phyloP scores from a whole-genome alignment of 1,140 invertebrate genomes.

The Lordiphosa stackelbergi region DNA sequence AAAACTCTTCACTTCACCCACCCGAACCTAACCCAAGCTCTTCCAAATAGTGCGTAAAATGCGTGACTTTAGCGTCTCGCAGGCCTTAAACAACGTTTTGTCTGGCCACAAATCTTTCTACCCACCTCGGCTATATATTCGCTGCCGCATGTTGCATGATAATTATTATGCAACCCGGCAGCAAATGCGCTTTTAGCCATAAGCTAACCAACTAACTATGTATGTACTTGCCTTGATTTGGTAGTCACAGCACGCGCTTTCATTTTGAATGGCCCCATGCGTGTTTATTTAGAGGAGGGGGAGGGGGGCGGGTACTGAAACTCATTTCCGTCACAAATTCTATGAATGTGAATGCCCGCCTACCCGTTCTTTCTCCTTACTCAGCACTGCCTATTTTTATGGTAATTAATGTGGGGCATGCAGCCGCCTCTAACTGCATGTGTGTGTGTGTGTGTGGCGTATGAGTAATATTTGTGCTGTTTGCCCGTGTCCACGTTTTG shows the following conservation, averaged over 20 bases:
- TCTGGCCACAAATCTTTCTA: conserved; percentile 54
- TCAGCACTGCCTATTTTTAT: conserved; percentile 55
- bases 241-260: conserved; percentile 45
- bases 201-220: neutral
- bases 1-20: conserved; percentile 13
- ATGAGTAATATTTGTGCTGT: conserved; percentile 53
- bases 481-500: conserved; percentile 12
- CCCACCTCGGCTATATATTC: neutral
- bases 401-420: conserved; percentile 65
- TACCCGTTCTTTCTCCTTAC: conserved; percentile 9
- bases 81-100: conserved; percentile 49
- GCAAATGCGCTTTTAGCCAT: conserved; percentile 5
- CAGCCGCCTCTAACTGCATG: neutral
- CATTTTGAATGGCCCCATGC: conserved; percentile 23
- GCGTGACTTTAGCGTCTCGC: conserved; percentile 46
- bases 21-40: conserved; percentile 11
- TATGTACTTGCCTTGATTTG: conserved; percentile 16
- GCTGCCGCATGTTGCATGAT: conserved; percentile 65
- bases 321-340: conserved; percentile 73
- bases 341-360: conserved; percentile 42
- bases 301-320: conserved; percentile 27
- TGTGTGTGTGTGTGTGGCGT: conserved; percentile 33
- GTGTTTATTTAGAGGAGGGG: conserved; percentile 1
- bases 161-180: conserved; percentile 65
- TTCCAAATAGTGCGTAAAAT: conserved; percentile 49